Percentiles rank a stretch among this genome's conserved stretches.
Conservation (phyloP, 2,113 vertebrate species). For the Girardinichthys multiradiatus region DNA sequence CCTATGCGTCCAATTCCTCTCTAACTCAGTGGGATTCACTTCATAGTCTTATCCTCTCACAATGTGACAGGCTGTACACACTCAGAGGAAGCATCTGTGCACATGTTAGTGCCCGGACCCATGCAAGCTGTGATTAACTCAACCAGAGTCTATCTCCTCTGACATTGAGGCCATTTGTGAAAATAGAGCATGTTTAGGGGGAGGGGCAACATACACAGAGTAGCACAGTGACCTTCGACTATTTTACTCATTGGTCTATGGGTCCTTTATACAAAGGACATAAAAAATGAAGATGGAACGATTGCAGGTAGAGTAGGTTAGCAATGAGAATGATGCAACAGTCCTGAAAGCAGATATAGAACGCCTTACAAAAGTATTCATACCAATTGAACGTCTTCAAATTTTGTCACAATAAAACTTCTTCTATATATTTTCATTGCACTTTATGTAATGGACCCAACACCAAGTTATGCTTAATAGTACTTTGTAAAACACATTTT, state of each 20-base stretch:
- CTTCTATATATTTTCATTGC: not conserved
- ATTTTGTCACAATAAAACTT: not conserved
- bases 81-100: conserved; percentile 16
- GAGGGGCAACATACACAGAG: conserved; percentile 27
- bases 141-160: conserved; percentile 42
- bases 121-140: conserved; percentile 66
- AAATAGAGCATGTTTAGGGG: conserved; percentile 2
- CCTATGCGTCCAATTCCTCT: conserved; percentile 30
- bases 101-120: conserved; percentile 33
- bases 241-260: conserved; percentile 20
- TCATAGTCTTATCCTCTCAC: conserved; percentile 39
- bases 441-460: not conserved
- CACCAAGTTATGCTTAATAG: not conserved
- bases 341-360: not conserved
- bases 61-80: conserved; percentile 35
- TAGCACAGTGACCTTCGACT: conserved; percentile 60
- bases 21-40: conserved; percentile 53
- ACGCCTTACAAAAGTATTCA: not conserved
- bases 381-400: not conserved
- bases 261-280: conserved; percentile 30
- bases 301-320: conserved; percentile 2
- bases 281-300: conserved; percentile 5
- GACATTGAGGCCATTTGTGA: conserved; percentile 46
- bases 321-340: not conserved
- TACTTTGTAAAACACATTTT: too few species aligned